phyloP scores from a whole-genome alignment of 2,797 vertebrate species.

The Cynodonichthys magdalenae region DNA sequence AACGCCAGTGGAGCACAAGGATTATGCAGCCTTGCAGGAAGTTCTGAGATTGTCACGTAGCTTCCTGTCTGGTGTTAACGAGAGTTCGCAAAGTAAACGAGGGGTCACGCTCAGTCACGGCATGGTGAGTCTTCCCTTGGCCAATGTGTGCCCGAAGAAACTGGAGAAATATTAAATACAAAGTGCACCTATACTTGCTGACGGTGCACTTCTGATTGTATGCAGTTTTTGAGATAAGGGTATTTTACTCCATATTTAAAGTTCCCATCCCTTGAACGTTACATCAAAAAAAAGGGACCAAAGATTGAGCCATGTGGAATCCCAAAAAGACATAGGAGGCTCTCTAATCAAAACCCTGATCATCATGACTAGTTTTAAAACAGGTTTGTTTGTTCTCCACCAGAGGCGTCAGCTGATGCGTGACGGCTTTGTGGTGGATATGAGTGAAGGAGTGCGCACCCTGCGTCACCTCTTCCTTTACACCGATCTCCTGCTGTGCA shows the following conservation, averaged over 20 bases:
- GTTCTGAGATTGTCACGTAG: constrained; percentile 78
- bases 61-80: constrained; percentile 82
- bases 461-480: constrained; percentile 84
- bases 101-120: constrained; percentile 77
- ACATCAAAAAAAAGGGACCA: too few species aligned
- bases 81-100: constrained; percentile 74
- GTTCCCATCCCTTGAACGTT: too few species aligned
- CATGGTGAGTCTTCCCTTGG: constrained; percentile 61
- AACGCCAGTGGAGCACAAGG: constrained; percentile 72
- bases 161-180: background rate
- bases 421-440: constrained; percentile 80
- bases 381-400: background rate
- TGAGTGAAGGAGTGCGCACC: constrained; percentile 64
- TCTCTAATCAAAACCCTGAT: too few species aligned
- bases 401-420: constrained; percentile 81
- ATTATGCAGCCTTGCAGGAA: constrained; percentile 70
- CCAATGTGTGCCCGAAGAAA: background rate
- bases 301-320: too few species aligned
- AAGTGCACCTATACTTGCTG: background rate
- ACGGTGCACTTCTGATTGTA: background rate
- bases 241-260: too few species aligned
- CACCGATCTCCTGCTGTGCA: constrained; percentile 82
- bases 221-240: too few species aligned
- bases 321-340: too few species aligned
- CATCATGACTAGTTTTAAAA: too few species aligned